These are phyloP conservation scores for Siniperca undulata DNA, from an alignment of 2,797 vertebrate genomes.

Conservation along the genomic window DNA sequence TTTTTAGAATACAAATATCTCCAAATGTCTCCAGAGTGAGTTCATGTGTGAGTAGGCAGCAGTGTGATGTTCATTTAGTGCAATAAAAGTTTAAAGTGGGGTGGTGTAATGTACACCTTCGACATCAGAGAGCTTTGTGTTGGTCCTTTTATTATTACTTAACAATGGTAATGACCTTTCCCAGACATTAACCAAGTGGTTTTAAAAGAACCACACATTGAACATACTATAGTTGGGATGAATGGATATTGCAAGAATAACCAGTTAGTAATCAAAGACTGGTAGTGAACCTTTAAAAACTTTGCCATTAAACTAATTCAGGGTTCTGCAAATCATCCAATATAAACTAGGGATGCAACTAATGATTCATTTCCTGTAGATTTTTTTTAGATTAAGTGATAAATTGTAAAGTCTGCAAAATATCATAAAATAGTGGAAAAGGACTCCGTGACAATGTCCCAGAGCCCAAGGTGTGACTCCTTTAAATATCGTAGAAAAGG, in stretches of 20 bases:
- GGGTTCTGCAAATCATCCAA: not conserved
- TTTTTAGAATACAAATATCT: not conserved
- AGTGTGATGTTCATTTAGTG: not conserved
- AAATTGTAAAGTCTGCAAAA: not conserved
- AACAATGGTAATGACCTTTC: not conserved
- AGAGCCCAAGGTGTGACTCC: not conserved
- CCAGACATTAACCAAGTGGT: not conserved
- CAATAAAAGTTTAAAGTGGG: not conserved
- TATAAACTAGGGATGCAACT: no score
- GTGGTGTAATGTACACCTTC: not conserved
- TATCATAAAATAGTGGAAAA: not conserved
- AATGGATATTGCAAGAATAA: no score
- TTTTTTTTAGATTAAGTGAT: not conserved
- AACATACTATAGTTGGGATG: not conserved
- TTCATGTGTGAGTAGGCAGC: not conserved
- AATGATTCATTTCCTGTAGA: not conserved
- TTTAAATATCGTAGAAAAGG: no score
- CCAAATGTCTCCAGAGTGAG: not conserved
- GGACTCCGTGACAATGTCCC: not conserved
- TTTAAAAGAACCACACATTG: not conserved
- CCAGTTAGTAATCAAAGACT: not conserved
- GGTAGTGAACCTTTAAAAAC: not conserved
- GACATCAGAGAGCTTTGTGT: not conserved
- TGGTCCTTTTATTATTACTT: not conserved
- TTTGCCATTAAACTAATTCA: not conserved